phyloP scores from a whole-genome alignment of 2,888 invertebrate species.

The Leucoptera coffeella region DNA sequence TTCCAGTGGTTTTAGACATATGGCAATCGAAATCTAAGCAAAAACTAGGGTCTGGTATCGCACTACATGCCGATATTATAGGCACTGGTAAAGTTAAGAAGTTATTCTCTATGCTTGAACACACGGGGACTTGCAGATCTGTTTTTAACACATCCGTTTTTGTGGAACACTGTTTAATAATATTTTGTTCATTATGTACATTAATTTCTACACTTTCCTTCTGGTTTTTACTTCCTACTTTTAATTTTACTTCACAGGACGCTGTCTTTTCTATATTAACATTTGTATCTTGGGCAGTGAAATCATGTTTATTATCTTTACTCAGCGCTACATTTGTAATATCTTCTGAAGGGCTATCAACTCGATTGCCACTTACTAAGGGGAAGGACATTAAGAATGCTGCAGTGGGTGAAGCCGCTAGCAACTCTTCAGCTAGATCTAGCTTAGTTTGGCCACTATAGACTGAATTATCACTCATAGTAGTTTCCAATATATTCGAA shows the following conservation, averaged over 20 bases:
- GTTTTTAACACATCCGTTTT: too few relatives aligned
- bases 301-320: too few relatives aligned
- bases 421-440: slow-evolving; percentile 43
- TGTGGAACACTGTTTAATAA: too few relatives aligned
- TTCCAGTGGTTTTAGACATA: slow-evolving; percentile 21
- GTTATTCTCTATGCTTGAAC: slow-evolving; percentile 39
- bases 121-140: too few relatives aligned
- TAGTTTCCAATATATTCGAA: slow-evolving; percentile 26
- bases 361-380: slow-evolving; percentile 56
- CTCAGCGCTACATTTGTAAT: not conserved
- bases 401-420: slow-evolving; percentile 64
- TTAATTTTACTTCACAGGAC: slow-evolving; percentile 13
- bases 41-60: slow-evolving; percentile 23
- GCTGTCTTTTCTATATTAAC: slow-evolving; percentile 20
- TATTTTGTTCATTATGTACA: too few relatives aligned
- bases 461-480: slow-evolving; percentile 31
- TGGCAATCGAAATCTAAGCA: slow-evolving; percentile 37
- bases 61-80: slow-evolving; percentile 23
- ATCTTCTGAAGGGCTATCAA: slow-evolving; percentile 42
- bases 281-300: too few relatives aligned
- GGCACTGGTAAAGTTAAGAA: slow-evolving; percentile 31
- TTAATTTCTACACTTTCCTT: slow-evolving; percentile 13
- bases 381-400: slow-evolving; percentile 73
- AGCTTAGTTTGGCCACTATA: slow-evolving; percentile 52
- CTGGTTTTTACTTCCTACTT: too few relatives aligned